A percentile compares a stretch with the other conserved stretches of the same genome.
These are phyloP conservation scores for Arnoldichthys spilopterus DNA, from an alignment of 2,797 vertebrate species.

Conservation along the genomic window DNA sequence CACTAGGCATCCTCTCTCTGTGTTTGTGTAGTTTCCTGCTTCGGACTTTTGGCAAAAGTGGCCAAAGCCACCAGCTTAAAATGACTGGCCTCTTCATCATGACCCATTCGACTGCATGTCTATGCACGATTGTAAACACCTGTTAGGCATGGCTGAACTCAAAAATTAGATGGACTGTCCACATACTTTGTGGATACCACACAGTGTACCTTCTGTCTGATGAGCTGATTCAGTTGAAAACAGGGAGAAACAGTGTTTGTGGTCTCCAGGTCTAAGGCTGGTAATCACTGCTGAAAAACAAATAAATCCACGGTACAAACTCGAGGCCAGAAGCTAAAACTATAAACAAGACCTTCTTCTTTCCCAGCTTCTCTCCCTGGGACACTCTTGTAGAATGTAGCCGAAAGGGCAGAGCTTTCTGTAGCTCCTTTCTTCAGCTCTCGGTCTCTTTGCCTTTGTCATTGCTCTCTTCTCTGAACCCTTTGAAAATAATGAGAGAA, in stretches of 20 bases:
- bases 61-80: too few relatives aligned
- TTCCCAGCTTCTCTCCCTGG: not conserved
- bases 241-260: not conserved
- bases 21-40: too few relatives aligned
- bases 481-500: conserved; percentile 45
- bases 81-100: too few relatives aligned
- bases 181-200: too few relatives aligned
- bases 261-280: not conserved
- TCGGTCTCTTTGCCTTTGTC: conserved; percentile 11
- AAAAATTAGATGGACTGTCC: too few relatives aligned
- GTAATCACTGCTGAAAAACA: not conserved
- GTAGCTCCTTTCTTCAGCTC: not conserved
- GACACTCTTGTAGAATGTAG: not conserved
- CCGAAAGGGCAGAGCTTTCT: not conserved
- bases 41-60: too few relatives aligned
- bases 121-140: too few relatives aligned
- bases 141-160: too few relatives aligned
- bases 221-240: not conserved
- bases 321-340: conserved; percentile 1
- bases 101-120: too few relatives aligned
- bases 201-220: too few relatives aligned
- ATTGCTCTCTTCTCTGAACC: not conserved
- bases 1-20: too few relatives aligned
- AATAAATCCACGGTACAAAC: not conserved
- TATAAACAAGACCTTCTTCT: conserved; percentile 6